phyloP scores from a whole-genome alignment of 2,113 vertebrate species.

The Rostratula benghalensis region DNA sequence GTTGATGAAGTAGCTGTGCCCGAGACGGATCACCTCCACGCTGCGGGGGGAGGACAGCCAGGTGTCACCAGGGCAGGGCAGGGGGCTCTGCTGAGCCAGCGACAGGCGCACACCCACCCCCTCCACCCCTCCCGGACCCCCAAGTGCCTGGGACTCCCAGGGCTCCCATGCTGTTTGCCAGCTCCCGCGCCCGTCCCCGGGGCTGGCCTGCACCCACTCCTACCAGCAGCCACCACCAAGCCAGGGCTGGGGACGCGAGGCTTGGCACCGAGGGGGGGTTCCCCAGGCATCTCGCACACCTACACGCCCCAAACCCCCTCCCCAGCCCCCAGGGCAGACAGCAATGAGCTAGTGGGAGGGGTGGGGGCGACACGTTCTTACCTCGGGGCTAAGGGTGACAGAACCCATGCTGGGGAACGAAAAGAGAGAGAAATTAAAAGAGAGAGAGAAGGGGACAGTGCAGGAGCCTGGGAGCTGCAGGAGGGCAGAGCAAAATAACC shows the following conservation, averaged over 20 bases:
- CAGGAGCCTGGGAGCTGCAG: slow-evolving; percentile 3
- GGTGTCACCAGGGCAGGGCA: not conserved
- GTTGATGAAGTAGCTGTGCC: slow-evolving; percentile 97
- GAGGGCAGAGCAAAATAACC: not conserved
- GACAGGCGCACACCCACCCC: not conserved
- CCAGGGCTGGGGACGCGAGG: not conserved
- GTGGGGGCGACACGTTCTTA: slow-evolving; percentile 68
- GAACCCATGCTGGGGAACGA: slow-evolving; percentile 77
- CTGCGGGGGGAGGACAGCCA: slow-evolving; percentile 55
- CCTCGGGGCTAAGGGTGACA: slow-evolving; percentile 76
- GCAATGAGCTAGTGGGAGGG: slow-evolving; percentile 20
- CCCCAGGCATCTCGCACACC: not conserved
- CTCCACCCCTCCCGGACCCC: not conserved
- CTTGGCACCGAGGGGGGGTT: not conserved
- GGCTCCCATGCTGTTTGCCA: not conserved
- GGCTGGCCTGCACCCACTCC: not conserved
- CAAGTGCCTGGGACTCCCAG: not conserved
- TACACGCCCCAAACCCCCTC: not conserved
- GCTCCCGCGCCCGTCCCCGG: not conserved
- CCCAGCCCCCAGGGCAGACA: not conserved
- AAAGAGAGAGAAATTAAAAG: slow-evolving; percentile 74
- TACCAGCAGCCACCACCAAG: not conserved
- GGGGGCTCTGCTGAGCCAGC: not conserved
- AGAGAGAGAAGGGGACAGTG: slow-evolving; percentile 42
- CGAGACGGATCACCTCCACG: slow-evolving; percentile 92